A percentile compares a stretch with the other conserved stretches of the same genome.
Evolutionary conservation across 2,888 invertebrate genomes (phyloP).

Genomic region (Chloroclystis v-ata): DNA sequence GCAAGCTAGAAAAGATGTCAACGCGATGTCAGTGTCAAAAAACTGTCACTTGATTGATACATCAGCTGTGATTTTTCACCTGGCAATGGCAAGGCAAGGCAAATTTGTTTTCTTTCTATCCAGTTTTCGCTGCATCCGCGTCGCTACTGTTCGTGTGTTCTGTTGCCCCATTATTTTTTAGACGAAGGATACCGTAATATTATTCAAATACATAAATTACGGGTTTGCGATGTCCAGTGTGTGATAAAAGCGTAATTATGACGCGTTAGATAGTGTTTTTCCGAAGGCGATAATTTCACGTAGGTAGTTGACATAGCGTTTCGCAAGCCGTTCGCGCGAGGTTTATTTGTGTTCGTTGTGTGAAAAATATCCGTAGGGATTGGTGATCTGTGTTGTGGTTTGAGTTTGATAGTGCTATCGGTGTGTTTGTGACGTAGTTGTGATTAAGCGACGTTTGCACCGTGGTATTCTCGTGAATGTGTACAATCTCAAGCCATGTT

Average conservation of each 20-base stretch:
- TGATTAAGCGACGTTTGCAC: constrained; percentile 21
- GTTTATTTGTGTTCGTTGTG: constrained; percentile 68
- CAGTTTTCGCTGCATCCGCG: constrained; percentile 56
- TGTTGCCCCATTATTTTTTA: constrained; percentile 26
- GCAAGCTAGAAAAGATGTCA: background rate
- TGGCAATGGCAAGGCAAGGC: constrained; percentile 14
- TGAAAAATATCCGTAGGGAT: constrained; percentile 50
- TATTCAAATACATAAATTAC: constrained; percentile 25
- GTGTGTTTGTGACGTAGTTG: constrained; percentile 39
- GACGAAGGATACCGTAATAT: constrained; percentile 36
- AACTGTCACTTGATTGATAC: constrained; percentile 5
- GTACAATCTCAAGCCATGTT: constrained; percentile 49
- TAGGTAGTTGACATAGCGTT: constrained; percentile 61
- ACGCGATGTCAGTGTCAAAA: background rate
- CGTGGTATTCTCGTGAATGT: constrained; percentile 41
- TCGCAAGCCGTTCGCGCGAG: constrained; percentile 60
- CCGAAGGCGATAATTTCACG: constrained; percentile 49
- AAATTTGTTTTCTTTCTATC: constrained; percentile 22
- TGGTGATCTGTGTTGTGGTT: constrained; percentile 36
- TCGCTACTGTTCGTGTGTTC: constrained; percentile 33
- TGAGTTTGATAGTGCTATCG: constrained; percentile 35
- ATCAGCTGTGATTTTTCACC: constrained; percentile 32
- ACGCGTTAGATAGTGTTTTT: constrained; percentile 17
- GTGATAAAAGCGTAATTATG: constrained; percentile 15
- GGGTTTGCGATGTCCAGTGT: constrained; percentile 16